Percentiles rank a stretch among this genome's conserved stretches.
Conservation (phyloP, 2,113 vertebrate genomes). For the Ailurus styani region DNA sequence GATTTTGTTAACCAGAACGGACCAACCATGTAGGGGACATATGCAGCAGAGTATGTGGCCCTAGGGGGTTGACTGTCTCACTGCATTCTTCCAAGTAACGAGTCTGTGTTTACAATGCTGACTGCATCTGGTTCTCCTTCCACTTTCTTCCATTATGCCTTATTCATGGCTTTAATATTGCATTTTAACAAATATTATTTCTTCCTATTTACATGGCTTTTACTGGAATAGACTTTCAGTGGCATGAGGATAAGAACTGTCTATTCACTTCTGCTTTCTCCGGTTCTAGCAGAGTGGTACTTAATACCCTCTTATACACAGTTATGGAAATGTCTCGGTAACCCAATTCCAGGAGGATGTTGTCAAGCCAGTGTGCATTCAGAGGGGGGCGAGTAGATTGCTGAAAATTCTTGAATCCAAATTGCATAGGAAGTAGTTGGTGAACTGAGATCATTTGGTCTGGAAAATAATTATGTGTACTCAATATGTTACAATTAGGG, state of each 20-base stretch:
- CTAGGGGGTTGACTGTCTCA: accelerated
- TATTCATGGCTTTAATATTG: neutral
- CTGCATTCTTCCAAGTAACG: neutral
- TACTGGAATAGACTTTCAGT: neutral
- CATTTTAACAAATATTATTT: neutral
- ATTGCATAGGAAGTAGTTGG: neutral
- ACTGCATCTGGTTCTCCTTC: neutral
- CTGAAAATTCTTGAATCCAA: neutral
- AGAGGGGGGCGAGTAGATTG: neutral
- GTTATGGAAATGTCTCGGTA: neutral
- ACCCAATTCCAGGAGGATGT: neutral
- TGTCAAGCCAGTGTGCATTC: neutral
- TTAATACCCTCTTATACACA: neutral
- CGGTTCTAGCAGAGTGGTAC: neutral
- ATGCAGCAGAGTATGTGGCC: too few relatives aligned
- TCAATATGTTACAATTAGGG: neutral
- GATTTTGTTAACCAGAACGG: neutral
- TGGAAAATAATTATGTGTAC: neutral
- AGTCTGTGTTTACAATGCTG: neutral
- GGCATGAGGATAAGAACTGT: neutral
- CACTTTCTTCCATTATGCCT: neutral
- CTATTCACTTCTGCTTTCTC: neutral
- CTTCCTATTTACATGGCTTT: neutral
- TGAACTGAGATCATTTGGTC: neutral
- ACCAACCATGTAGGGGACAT: neutral